Base-by-base conservation (phyloP, 2,797 vertebrate genomes). In the Champsocephalus esox region DNA sequence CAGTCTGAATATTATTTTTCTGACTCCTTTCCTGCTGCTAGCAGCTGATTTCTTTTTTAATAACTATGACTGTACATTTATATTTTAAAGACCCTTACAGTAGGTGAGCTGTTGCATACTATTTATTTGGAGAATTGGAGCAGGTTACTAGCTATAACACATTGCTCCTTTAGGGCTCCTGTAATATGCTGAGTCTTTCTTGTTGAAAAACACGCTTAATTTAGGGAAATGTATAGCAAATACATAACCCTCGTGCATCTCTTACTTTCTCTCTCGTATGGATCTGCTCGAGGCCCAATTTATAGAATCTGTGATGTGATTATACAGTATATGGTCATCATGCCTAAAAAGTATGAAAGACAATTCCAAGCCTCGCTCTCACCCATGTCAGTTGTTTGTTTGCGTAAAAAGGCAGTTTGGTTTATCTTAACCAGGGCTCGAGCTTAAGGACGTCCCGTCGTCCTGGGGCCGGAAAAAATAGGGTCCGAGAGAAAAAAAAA, bases 311-410 rank as follows among this genome's bases (percentile, higher is more conserved):
- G 61, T n/a, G 45, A 73, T 62, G 32, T 12, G 3, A 52, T 46
- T 48, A 24, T n/a, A 28, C 28, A 28, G 28, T 28, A 65, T 73
- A 83, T 82, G 1, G n/a, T 75, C 41, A 46, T 75, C 41, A 46
- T 13, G 34, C 41, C 17, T 75, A 66, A 74, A 71, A 32, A 73
- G 69, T n/a, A 56, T 71, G 59, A 2, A 63, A 17, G 64, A n/a
- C 55, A 41, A 56, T 77, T 57, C 77, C 73, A 78, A 54, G 67
- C 70, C 2, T 43, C 12, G 24, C 55, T 78, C 72, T 80, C 66
- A 58, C 9, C 70, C 78, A 13, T 74, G 44, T 17, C 43, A 44
- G 59, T 75, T 84, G 61, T 82, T 88, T 82, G 70, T 80, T 28
- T 75, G 43, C 57, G 38, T 65, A 38, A 64, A 74, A 75, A 74